Base-by-base conservation (phyloP, 1,140 invertebrate species). In the Apis laboriosa region DNA sequence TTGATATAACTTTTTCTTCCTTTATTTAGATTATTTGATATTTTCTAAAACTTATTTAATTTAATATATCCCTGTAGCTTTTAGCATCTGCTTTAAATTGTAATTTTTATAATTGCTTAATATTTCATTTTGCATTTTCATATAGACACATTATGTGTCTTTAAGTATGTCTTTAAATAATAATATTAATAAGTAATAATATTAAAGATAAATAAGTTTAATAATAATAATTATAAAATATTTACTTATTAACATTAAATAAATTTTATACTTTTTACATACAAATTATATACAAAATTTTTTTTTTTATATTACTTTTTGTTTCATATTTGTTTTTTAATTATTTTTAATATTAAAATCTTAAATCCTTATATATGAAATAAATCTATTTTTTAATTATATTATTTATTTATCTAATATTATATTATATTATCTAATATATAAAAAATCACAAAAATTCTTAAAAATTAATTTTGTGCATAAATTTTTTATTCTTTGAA, bases 31-130 rank as follows among this genome's bases (percentile, higher is more conserved):
- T 76, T 76, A 81, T 68, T 12, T n/a, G 58, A 53, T 68, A 51
- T 53, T 60, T 68, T 60, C 12, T 34, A 17, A 61, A 61, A 80
- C 24, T 73, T 43, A 43, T 43, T 80, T 11, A 34, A 58, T 24
- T 61, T 67, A 77, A 68, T 75, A 82, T 74, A 68, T 43, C 34
- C 64, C 49, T 56, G 74, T 74, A 70, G 80, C 80, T 82, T 77
- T 60, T 68, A 77, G 80, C 74, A 82, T 82, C 21, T 77, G 80
- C 73, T 82, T 82, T 24, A 51, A 68, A 66, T 61, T 21, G 34
- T 74, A 53, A 68, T 70, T 68, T 53, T 28, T 43, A 60, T 77
- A 82, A 77, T n/a, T 66, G 80, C 80, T 77, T 82, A 77, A 56
- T 66, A 73, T 51, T 34, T 74, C 56, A 80, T n/a, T 76, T 12